phyloP scores from a whole-genome alignment of 2,888 invertebrate genomes.

The Clanis bilineata region DNA sequence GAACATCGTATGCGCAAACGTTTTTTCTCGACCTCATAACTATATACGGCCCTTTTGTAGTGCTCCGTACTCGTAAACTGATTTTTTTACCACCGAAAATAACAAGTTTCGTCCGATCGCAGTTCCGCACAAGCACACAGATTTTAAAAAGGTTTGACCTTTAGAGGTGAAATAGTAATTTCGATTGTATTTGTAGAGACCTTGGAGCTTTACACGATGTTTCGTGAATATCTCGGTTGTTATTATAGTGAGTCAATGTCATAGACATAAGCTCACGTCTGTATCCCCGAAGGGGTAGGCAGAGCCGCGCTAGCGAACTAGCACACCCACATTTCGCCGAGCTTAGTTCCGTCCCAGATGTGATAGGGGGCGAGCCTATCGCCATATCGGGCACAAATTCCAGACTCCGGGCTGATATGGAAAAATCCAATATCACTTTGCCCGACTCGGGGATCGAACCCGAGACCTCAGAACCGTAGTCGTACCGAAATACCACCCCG shows the following conservation, averaged over 20 bases:
- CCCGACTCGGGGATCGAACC: too few relatives aligned
- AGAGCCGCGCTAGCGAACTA: too few relatives aligned
- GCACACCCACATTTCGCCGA: too few relatives aligned
- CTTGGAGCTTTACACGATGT: background rate
- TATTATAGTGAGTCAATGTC: background rate
- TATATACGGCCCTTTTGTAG: conserved; percentile 1
- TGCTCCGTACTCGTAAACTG: background rate
- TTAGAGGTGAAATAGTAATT: background rate
- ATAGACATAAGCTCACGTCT: too few relatives aligned
- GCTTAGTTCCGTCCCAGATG: too few relatives aligned
- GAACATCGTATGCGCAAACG: conserved; percentile 21
- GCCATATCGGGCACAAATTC: too few relatives aligned
- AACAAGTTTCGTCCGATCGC: background rate
- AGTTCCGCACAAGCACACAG: background rate
- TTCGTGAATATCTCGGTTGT: background rate
- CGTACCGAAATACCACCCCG: too few relatives aligned
- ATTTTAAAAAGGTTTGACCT: background rate
- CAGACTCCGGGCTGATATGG: too few relatives aligned
- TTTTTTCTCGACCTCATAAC: conserved; percentile 3
- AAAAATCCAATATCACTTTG: too few relatives aligned
- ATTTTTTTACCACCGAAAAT: background rate
- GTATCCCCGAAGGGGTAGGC: too few relatives aligned
- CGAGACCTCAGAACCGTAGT: too few relatives aligned
- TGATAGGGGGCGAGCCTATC: too few relatives aligned
- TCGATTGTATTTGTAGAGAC: background rate